A percentile compares a stretch with the other conserved stretches of the same genome.
These are phyloP conservation scores for Sakesphorus luctuosus DNA, from an alignment of 2,113 vertebrate species.

Conservation along the genomic window DNA sequence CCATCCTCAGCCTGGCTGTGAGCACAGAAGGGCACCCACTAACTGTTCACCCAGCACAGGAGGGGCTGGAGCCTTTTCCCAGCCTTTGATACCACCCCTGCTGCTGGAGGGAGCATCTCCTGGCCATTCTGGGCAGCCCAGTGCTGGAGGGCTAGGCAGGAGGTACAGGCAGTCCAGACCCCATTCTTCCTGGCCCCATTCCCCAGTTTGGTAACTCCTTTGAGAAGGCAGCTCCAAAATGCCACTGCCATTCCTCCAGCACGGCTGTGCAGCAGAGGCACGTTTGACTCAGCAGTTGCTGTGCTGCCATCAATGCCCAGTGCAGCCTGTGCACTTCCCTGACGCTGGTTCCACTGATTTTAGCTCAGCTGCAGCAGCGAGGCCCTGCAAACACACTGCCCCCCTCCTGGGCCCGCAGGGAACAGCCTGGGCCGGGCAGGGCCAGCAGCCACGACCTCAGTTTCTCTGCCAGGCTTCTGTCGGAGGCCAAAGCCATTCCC, in stretches of 20 bases:
- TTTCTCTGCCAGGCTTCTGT: not conserved
- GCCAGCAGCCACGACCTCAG: fast-evolving
- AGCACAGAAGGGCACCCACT: fast-evolving
- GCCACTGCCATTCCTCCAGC: not conserved
- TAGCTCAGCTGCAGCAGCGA: not conserved
- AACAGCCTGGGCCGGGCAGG: not conserved
- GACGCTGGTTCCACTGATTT: fast-evolving
- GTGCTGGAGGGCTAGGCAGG: not conserved
- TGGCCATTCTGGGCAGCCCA: not conserved
- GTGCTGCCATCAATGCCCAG: fast-evolving
- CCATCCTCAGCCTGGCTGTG: too few species aligned
- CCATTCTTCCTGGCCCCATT: fast-evolving
- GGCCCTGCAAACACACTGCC: not conserved
- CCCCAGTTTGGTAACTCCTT: fast-evolving
- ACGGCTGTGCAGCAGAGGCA: not conserved
- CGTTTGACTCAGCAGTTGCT: not conserved
- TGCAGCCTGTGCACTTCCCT: not conserved
- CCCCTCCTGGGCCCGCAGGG: not conserved
- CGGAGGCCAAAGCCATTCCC: not conserved
- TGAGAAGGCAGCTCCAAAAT: not conserved
- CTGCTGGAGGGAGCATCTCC: not conserved
- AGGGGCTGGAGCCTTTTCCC: too few species aligned
- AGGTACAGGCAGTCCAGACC: fast-evolving
- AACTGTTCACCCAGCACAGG: too few species aligned
- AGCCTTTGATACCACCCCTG: too few species aligned